Evolutionary conservation across 2,888 invertebrate species (phyloP).

Genomic region (Caenorhabditis sinica): DNA sequence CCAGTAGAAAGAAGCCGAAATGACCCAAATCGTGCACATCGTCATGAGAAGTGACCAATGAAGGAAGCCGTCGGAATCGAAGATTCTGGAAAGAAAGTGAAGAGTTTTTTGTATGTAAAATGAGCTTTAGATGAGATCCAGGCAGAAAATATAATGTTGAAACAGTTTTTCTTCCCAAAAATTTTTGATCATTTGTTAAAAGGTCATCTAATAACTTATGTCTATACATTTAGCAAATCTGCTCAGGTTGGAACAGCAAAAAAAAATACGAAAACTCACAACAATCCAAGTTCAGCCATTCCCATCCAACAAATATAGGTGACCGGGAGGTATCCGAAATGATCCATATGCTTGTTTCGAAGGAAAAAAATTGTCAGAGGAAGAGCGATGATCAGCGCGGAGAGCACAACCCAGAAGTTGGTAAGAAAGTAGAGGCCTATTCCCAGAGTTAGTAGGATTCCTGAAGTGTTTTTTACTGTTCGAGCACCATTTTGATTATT

Average conservation of each 20-base stretch:
- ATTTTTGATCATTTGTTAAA: too few species aligned
- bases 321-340: conserved; percentile 44
- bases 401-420: conserved; percentile 44
- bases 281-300: conserved; percentile 39
- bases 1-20: conserved; percentile 43
- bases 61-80: conserved; percentile 46
- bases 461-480: conserved; percentile 18
- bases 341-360: conserved; percentile 28
- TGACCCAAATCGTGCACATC: conserved; percentile 36
- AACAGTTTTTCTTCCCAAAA: too few species aligned
- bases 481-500: background rate
- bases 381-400: background rate
- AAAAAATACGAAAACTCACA: conserved; percentile 41
- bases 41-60: conserved; percentile 50
- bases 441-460: conserved; percentile 1
- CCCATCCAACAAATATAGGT: conserved; percentile 60
- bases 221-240: background rate
- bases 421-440: conserved; percentile 24
- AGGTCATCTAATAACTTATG: background rate
- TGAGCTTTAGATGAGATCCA: too few species aligned
- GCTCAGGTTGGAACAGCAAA: background rate
- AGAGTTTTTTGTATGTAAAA: too few species aligned
- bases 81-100: conserved; percentile 52
- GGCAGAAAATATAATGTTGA: too few species aligned
- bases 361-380: conserved; percentile 4